Evolutionary conservation across 92 coral and sea anemone genomes (phyloP).

Genomic region (Phenganax subtilis): DNA sequence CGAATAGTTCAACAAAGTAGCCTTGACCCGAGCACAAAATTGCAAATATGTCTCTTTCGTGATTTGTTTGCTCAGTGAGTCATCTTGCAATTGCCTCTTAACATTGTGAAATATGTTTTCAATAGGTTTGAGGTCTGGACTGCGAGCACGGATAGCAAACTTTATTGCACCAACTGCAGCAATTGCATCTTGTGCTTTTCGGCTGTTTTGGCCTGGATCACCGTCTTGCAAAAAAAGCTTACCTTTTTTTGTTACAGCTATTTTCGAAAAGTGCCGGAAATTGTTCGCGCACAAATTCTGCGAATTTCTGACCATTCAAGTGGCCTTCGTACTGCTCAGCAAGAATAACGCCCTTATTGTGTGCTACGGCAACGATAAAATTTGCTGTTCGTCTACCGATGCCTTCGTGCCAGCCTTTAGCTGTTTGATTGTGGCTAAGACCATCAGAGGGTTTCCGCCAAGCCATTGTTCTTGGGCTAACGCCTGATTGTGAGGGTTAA

Average conservation of each 20-base stretch:
- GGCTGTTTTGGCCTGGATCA: background rate
- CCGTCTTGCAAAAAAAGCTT: conserved; percentile 10
- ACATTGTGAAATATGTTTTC: background rate
- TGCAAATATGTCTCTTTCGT: conserved; percentile 22
- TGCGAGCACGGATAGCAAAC: background rate
- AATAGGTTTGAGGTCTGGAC: background rate
- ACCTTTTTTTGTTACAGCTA: background rate
- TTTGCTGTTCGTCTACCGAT: conserved; percentile 3
- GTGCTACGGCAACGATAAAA: conserved; percentile 5
- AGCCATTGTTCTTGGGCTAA: too few relatives aligned
- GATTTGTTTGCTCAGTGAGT: conserved; percentile 14
- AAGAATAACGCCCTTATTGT: conserved; percentile 9
- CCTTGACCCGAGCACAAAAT: conserved; percentile 6
- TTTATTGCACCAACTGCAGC: background rate
- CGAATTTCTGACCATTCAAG: conserved; percentile 12
- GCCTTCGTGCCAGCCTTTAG: conserved; percentile 8
- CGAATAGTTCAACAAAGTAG: background rate
- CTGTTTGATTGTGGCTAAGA: background rate
- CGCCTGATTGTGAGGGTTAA: too few relatives aligned
- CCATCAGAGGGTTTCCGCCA: background rate
- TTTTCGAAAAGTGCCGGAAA: background rate
- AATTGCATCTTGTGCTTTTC: background rate
- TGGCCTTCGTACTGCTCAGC: conserved; percentile 9
- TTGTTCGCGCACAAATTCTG: background rate
- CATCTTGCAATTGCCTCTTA: conserved; percentile 24